A percentile compares a stretch with the other conserved stretches of the same genome.
phyloP scores from a whole-genome alignment of 2,888 invertebrate species.

The Eupithecia pulchellata region DNA sequence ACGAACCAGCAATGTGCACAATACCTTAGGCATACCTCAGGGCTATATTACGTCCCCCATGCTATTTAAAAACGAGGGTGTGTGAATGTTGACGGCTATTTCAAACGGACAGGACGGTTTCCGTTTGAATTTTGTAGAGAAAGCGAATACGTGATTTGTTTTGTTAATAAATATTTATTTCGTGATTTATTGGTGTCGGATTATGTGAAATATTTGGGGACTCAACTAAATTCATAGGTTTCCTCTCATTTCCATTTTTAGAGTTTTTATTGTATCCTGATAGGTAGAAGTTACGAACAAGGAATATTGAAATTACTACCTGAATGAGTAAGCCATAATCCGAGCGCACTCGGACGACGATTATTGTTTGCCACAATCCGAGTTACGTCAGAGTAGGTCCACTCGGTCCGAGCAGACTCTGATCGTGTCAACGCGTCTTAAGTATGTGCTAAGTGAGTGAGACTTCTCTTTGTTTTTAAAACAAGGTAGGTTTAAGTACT shows the following conservation, averaged over 20 bases:
- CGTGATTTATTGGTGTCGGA: conserved; percentile 14
- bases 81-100: conserved; percentile 37
- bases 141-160: conserved; percentile 39
- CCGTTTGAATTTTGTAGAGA: conserved; percentile 32
- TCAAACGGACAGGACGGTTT: conserved; percentile 37
- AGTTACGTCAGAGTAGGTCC: too few relatives aligned
- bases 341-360: too few relatives aligned
- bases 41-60: conserved; percentile 30
- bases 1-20: conserved; percentile 31
- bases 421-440: too few relatives aligned
- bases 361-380: too few relatives aligned
- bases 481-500: too few relatives aligned
- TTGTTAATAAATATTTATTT: conserved; percentile 11
- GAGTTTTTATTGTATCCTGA: conserved; percentile 5
- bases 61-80: conserved; percentile 41
- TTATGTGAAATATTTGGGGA: background rate
- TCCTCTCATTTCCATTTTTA: conserved; percentile 7
- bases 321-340: too few relatives aligned
- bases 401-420: too few relatives aligned
- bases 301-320: background rate
- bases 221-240: background rate
- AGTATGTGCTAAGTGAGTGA: too few relatives aligned
- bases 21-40: conserved; percentile 23
- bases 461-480: too few relatives aligned
- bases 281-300: background rate